These are phyloP conservation scores for Natator depressus DNA, from an alignment of 2,113 vertebrate genomes.

Conservation along the genomic window DNA sequence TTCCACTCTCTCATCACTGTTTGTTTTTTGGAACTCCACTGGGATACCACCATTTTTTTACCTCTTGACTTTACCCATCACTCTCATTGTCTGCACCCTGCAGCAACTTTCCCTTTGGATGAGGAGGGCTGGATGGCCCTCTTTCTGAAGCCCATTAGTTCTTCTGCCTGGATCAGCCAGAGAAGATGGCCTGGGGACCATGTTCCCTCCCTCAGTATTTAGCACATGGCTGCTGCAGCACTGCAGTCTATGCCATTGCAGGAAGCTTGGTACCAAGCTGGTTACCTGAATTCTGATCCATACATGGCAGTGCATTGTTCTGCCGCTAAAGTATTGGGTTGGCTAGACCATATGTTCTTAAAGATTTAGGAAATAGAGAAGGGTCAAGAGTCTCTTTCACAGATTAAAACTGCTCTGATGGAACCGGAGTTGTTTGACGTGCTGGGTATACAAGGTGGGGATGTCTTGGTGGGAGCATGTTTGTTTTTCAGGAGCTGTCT, in stretches of 20 bases:
- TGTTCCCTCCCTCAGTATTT: neutral
- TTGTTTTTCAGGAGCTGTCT: too few species aligned
- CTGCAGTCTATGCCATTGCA: neutral
- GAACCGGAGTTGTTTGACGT: too few species aligned
- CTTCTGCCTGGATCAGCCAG: neutral
- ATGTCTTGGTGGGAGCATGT: too few species aligned
- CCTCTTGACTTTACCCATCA: neutral
- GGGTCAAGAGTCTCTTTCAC: too few species aligned
- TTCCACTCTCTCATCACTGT: neutral
- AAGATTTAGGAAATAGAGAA: too few species aligned
- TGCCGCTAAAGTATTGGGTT: neutral
- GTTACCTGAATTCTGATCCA: neutral
- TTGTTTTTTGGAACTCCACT: neutral
- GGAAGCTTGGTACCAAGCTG: neutral
- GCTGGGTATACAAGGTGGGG: too few species aligned
- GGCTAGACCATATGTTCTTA: too few species aligned
- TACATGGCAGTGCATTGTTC: neutral
- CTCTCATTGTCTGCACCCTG: neutral
- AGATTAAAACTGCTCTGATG: too few species aligned
- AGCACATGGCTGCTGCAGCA: neutral
- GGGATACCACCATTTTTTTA: neutral
- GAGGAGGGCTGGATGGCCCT: neutral
- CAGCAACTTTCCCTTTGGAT: neutral
- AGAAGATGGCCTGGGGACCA: rapidly evolving
- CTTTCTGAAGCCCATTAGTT: neutral